phyloP scores from a whole-genome alignment of 2,113 vertebrate genomes.

The Ictalurus punctatus region DNA sequence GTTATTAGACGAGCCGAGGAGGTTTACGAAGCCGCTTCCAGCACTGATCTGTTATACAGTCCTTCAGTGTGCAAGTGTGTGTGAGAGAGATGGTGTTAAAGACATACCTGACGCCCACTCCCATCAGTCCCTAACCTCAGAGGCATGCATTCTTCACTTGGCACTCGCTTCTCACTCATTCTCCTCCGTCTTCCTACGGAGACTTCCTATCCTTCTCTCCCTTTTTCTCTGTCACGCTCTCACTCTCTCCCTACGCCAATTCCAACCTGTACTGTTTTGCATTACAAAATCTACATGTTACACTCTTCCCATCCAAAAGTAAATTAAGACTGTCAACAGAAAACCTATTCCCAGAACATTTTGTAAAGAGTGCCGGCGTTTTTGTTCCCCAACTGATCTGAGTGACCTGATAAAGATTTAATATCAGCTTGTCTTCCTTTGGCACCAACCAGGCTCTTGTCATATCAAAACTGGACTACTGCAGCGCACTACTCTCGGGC shows the following conservation, averaged over 20 bases:
- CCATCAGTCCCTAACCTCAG: constrained; percentile 59
- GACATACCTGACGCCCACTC: constrained; percentile 74
- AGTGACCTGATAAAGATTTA: neutral
- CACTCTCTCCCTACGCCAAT: constrained; percentile 10
- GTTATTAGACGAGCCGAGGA: constrained; percentile 77
- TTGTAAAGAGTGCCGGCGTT: neutral
- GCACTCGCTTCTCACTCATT: constrained; percentile 30
- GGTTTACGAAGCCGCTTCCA: constrained; percentile 77
- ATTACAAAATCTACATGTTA: neutral
- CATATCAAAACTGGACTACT: no score
- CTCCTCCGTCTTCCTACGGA: constrained; percentile 45
- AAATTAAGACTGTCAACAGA: neutral
- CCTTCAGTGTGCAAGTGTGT: constrained; percentile 65
- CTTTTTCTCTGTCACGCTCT: neutral
- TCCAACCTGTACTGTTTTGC: constrained; percentile 11
- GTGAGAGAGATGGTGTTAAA: constrained; percentile 59
- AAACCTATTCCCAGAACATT: neutral
- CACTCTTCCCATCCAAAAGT: neutral
- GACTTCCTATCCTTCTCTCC: constrained; percentile 57
- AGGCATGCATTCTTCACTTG: constrained; percentile 48
- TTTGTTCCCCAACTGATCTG: neutral
- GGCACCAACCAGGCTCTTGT: neutral
- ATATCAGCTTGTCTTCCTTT: neutral
- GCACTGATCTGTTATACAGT: constrained; percentile 78
- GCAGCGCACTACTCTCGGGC: no score